Conservation (phyloP, 2,888 invertebrate genomes). For the Listrodromus nycthemerus region DNA sequence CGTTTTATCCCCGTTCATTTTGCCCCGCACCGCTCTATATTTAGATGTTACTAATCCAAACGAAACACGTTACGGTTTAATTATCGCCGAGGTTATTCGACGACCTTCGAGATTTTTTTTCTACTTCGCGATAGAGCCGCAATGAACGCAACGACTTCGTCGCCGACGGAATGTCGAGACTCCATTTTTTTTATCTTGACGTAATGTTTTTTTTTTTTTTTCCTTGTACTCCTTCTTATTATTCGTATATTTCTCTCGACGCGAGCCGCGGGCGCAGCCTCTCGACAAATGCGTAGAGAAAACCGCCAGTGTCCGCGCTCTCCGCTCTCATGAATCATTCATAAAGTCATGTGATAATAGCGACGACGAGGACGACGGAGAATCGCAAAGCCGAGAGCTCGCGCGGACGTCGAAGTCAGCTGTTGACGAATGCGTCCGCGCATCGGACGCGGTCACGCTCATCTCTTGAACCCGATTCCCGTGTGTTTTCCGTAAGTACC, state of each 20-base stretch:
- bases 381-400: conserved; percentile 7
- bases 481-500: conserved; percentile 7
- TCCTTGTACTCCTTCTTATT: conserved; percentile 2
- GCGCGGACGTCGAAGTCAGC: conserved; percentile 70
- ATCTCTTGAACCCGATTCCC: neutral
- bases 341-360: conserved; percentile 77
- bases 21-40: neutral
- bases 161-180: neutral
- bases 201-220: conserved; percentile 19
- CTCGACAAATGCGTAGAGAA: conserved; percentile 36
- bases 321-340: conserved; percentile 76
- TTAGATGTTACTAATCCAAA: neutral
- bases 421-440: conserved; percentile 75
- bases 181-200: neutral
- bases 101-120: neutral
- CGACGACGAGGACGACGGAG: conserved; percentile 65
- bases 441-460: conserved; percentile 43
- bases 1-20: neutral
- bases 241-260: conserved; percentile 19
- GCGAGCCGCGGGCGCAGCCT: conserved; percentile 9
- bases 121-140: neutral
- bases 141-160: conserved; percentile 25
- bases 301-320: conserved; percentile 32
- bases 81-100: neutral
- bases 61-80: neutral